Conservation (phyloP, 2,113 vertebrate species). For the Melanerpes aurifrons region DNA sequence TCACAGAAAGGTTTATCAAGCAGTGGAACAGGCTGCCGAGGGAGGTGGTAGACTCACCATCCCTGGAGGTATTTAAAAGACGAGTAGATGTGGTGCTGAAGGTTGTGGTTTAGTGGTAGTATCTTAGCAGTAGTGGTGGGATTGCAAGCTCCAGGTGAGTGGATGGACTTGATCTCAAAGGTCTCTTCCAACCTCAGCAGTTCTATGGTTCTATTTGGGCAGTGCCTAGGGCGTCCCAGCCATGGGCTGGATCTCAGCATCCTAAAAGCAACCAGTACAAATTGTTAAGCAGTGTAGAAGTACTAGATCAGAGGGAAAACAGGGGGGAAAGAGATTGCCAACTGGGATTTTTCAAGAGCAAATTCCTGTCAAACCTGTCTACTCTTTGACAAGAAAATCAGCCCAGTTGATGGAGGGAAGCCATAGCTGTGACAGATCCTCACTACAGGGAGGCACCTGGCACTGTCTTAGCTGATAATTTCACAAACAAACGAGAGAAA, state of each 20-base stretch:
- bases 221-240: background rate
- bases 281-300: background rate
- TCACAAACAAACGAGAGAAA: conserved; percentile 7
- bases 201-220: too few species aligned
- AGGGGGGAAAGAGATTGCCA: background rate
- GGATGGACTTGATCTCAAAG: too few species aligned
- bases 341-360: background rate
- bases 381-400: background rate
- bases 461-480: background rate
- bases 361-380: background rate
- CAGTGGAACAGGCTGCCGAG: too few species aligned
- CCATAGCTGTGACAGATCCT: background rate
- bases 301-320: background rate
- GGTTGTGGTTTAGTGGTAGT: too few species aligned
- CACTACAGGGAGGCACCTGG: background rate
- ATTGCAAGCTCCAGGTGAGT: background rate
- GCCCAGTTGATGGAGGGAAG: background rate
- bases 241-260: background rate
- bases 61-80: too few species aligned
- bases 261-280: rapidly evolving
- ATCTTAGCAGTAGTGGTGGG: too few species aligned
- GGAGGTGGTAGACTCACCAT: too few species aligned
- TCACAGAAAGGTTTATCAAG: too few species aligned
- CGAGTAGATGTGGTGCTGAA: too few species aligned
- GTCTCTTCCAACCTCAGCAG: too few species aligned